These are phyloP conservation scores for Semotilus atromaculatus DNA, from an alignment of 2,797 vertebrate species.

Conservation along the genomic window DNA sequence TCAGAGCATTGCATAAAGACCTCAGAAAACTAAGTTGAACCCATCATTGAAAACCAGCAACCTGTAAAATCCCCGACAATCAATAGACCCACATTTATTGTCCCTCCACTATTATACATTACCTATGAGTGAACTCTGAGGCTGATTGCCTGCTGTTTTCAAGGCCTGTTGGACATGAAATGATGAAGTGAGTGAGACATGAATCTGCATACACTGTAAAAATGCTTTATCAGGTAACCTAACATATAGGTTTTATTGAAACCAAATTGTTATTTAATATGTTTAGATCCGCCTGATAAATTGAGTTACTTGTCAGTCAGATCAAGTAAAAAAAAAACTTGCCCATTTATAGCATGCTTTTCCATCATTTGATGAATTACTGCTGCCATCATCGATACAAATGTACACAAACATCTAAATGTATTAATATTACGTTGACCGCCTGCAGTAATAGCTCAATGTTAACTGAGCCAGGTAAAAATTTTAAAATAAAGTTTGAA, in stretches of 20 bases:
- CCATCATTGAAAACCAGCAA: not conserved
- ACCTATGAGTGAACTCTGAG: slow-evolving; percentile 47
- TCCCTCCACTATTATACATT: slow-evolving; percentile 19
- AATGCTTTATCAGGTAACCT: not conserved
- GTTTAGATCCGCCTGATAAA: not conserved
- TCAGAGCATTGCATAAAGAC: not conserved
- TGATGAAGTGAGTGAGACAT: not conserved
- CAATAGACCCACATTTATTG: not conserved
- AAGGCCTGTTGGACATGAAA: slow-evolving; percentile 35
- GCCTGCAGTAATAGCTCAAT: not conserved
- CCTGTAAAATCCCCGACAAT: not conserved
- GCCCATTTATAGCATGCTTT: not conserved
- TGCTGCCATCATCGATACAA: not conserved
- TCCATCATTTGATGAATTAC: not conserved
- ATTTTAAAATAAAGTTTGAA: not conserved
- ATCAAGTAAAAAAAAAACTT: not conserved
- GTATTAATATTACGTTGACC: not conserved
- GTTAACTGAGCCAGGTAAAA: not conserved
- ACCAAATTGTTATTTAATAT: not conserved
- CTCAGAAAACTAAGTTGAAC: not conserved
- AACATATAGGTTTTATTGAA: not conserved
- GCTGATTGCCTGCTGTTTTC: slow-evolving; percentile 39
- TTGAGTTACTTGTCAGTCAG: not conserved
- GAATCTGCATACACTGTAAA: not conserved
- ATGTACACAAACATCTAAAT: not conserved